Evolutionary conservation across 2,888 invertebrate genomes (phyloP).

Genomic region (Thelaira solivaga): DNA sequence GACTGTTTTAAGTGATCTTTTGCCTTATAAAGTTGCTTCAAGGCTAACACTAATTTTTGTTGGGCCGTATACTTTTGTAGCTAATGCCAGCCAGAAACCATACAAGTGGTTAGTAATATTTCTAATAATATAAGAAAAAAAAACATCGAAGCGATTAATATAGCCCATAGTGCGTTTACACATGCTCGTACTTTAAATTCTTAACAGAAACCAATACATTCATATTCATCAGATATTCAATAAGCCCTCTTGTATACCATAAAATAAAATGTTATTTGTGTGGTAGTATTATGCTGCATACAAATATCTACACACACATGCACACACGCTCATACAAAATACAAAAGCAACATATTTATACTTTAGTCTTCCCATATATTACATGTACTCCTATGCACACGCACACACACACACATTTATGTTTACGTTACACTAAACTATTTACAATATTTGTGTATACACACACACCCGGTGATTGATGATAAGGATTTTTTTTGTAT

Average conservation of each 20-base stretch:
- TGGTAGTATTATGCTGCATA: too few species aligned
- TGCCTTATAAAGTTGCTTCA: too few species aligned
- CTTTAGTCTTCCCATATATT: not conserved
- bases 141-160: too few species aligned
- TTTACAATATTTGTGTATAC: not conserved
- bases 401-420: too few species aligned
- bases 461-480: conserved; percentile 50
- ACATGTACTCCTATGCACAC: too few species aligned
- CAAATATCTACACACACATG: not conserved
- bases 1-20: too few species aligned
- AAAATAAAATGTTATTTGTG: conserved; percentile 51
- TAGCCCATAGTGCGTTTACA: conserved; percentile 27
- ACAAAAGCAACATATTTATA: conserved; percentile 12
- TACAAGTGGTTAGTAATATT: too few species aligned
- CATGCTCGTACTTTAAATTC: conserved; percentile 17
- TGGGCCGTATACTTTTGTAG: too few species aligned
- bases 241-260: conserved; percentile 54
- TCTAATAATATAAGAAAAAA: too few species aligned
- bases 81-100: too few species aligned
- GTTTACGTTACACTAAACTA: conserved; percentile 4
- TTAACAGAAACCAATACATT: conserved; percentile 35
- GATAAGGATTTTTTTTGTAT: conserved; percentile 55
- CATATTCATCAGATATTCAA: conserved; percentile 56
- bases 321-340: not conserved
- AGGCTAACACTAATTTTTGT: too few species aligned